Conservation (phyloP, 1,140 invertebrate species). For the Oreohelix idahoensis region DNA sequence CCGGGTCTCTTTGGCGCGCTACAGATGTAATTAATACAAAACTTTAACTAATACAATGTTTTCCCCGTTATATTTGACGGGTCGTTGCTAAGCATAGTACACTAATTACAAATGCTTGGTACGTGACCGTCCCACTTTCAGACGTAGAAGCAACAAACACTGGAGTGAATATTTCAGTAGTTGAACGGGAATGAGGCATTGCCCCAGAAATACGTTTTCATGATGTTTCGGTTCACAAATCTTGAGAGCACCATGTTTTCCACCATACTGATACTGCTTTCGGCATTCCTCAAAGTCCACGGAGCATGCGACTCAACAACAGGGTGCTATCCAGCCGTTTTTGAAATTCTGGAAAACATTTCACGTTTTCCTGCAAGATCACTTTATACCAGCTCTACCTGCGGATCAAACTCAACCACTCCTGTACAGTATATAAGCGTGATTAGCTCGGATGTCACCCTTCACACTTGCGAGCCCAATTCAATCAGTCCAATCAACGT, state of each 20-base stretch:
- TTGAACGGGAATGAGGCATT: too few species aligned
- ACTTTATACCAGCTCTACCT: not conserved
- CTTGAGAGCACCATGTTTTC: not conserved
- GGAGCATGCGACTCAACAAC: not conserved
- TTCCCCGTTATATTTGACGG: too few species aligned
- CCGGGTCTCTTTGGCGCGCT: too few species aligned
- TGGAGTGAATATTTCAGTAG: too few species aligned
- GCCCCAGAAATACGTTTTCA: too few species aligned
- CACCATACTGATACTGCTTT: not conserved
- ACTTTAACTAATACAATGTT: too few species aligned
- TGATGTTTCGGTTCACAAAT: not conserved
- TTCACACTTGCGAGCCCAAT: not conserved
- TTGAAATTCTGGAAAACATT: not conserved
- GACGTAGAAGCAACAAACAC: too few species aligned
- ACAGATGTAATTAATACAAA: too few species aligned
- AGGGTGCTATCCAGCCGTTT: conserved; percentile 14
- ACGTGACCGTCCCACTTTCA: too few species aligned
- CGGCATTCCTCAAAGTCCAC: not conserved
- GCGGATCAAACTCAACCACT: not conserved
- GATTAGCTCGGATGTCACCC: not conserved
- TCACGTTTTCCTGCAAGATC: not conserved
- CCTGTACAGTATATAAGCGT: not conserved
- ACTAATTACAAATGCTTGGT: too few species aligned
- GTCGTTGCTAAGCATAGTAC: too few species aligned
- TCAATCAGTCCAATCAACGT: not conserved